Evolutionary conservation across 2,113 vertebrate genomes (phyloP).

Genomic region (Indicator indicator): DNA sequence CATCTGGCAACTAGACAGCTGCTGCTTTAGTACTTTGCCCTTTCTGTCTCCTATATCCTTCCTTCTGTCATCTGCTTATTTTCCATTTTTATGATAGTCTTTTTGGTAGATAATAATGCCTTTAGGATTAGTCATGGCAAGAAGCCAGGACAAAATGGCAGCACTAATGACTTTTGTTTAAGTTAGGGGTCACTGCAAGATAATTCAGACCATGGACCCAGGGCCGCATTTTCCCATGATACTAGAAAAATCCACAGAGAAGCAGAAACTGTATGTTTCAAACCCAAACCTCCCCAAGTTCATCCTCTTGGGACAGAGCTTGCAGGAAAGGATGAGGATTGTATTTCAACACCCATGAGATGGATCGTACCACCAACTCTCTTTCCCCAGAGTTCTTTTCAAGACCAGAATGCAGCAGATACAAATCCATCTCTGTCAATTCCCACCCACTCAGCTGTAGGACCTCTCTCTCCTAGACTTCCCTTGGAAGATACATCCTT

Average conservation of each 20-base stretch:
- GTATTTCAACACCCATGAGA: not conserved
- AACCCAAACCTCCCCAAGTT: not conserved
- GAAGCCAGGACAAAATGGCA: constrained; percentile 57
- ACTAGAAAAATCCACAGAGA: constrained; percentile 46
- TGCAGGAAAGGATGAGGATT: constrained; percentile 36
- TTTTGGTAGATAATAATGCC: constrained; percentile 39
- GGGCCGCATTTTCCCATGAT: constrained; percentile 49
- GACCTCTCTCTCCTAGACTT: not conserved
- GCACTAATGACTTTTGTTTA: not conserved
- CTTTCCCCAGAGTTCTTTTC: not conserved
- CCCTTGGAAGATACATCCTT: not conserved
- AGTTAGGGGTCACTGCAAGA: constrained; percentile 11
- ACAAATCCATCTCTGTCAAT: not conserved
- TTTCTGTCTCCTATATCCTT: constrained; percentile 38
- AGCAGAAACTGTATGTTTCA: constrained; percentile 29
- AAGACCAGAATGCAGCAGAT: constrained; percentile 1
- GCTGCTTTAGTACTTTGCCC: constrained; percentile 46
- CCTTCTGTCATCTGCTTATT: constrained; percentile 60
- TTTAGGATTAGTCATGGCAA: constrained; percentile 40
- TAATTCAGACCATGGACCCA: not conserved
- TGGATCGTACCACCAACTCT: not conserved
- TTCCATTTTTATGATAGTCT: constrained; percentile 43
- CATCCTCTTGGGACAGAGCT: not conserved
- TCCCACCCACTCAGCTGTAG: not conserved
- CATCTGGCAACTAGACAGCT: not conserved